Base-by-base conservation (phyloP, 2,113 vertebrate species). In the Hydrolagus affinis region DNA sequence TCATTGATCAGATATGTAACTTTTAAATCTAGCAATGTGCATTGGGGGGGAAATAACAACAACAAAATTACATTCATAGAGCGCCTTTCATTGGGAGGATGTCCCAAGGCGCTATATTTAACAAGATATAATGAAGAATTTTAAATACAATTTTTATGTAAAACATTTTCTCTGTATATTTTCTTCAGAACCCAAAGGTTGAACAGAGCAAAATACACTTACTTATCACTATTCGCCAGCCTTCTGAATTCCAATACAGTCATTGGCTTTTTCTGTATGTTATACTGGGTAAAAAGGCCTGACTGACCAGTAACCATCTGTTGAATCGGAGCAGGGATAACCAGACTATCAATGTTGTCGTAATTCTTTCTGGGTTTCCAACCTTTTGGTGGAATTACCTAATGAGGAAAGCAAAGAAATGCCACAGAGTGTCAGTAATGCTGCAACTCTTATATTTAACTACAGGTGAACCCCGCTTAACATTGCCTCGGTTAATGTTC, bases 271-370 rank as follows among this genome's bases (percentile, higher is more conserved):
- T 94, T 94, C 89, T 93, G 92, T 88, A 94, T 92, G 88, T 91
- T 94, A 86, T 94, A 94, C 0, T 95, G 94, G 2, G 90, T 94
- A 85, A 94, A 95, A 10, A 95, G 90, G 21, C 94, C 94, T 0
- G 92, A 92, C 62, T 93, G 92, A 12, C 94, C 94, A 66, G 91
- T 94, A 77, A 95, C 93, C 89, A 92, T 94, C 89, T 95, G 94
- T 78, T 95, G 93, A 91, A 95, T 93, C 1, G 94, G 94, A 83
- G 94, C 92, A 86, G 94, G 94, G 88, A 95, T 95, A 68, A 94
- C 88, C 88, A 95, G 85, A 87, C 92, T 90, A 89, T 93, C 94
- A 87, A 95, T 92, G 87, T 94, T 93, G 88, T 94, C 85, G 87
- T 95, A 95, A 86, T 90, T 90, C 32, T 89, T 91, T 87, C 94